Base-by-base conservation (phyloP, 2,113 vertebrate genomes). In the Carassius auratus region DNA sequence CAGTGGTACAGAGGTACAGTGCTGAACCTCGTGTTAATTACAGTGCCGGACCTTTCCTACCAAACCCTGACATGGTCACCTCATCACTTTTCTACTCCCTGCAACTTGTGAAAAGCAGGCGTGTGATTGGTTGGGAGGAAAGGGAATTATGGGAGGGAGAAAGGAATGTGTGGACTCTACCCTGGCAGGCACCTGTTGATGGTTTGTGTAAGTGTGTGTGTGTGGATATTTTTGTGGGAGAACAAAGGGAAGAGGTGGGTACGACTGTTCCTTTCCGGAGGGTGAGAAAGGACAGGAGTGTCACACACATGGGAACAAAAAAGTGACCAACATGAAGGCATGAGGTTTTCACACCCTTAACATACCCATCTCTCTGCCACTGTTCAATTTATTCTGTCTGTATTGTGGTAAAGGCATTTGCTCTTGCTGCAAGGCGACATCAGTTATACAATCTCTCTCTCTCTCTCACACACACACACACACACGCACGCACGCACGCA, bases 101-200 rank as follows among this genome's bases (percentile, higher is more conserved):
- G 69, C 69, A 52, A 30, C 50, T 57, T 85, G 50, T 61, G 69
- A 30, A 57, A 66, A 14, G 42, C 69, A 66, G 73, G 33, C 15
- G 23, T 12, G 21, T 86, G 62, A 83, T 61, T 87, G 84, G 77
- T 57, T 6, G 36, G 33, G 33, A 61, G n/a, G 38, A 30, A 15
- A 33, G 13, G 2, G 83, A 76, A 83, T 90, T 81, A 84, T 90
- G 90, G 90, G 92, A 93, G 91, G 92, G 92, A 87, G 86, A 89
- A 38, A 78, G 92, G 92, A 92, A 92, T 93, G 92, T 89, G 85
- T 93, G 90, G 90, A 89, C 89, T 91, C 83, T 85, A 85, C 87
- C 48, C 90, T 87, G 88, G 84, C 86, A 91, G 89, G 87, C 94
- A 95, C 94, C 94, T 95, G 94, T 95, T 93, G 91, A 92, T 92